Base-by-base conservation (phyloP, 2,888 invertebrate genomes). In the Leptinotarsa juncta region DNA sequence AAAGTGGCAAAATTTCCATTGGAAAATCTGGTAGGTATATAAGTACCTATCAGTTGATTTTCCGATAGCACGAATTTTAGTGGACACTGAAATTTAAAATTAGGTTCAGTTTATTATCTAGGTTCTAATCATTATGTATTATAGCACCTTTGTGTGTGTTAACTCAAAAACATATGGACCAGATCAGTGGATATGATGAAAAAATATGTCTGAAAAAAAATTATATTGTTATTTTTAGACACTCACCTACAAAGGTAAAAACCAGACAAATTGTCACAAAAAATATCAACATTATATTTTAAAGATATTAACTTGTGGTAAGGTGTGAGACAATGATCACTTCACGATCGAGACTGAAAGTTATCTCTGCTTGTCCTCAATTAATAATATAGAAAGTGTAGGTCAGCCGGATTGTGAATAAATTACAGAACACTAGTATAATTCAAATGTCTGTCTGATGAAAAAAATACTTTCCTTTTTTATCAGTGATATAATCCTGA, bases 321-420 rank as follows among this genome's bases (percentile, higher is more conserved):
- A 18, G 57, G 48, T 18, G 69, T 53, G 57, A 69, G 57, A 57
- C 32, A 48, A 57, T 42, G 23, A 55, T 42, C 69, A 69, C 57
- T 48, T 57, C 55, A 48, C 76, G 68, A 65, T 55, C 62, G 65
- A 73, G 57, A 73, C 76, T 76, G 76, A 76, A 76, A 76, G 76
- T 73, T 73, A 57, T 69, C 57, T 69, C 48, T 53, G 49, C 48
- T 48, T 69, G 69, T 69, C 69, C 69, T 55, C 69, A 69, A 57
- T 69, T 57, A 57, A 69, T 69, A 57, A 69, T 48, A 55, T 68
- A 68, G 68, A 69, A 69, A 69, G 69, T 69, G 42, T 69, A 42
- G 69, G 69, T 55, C 57, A 57, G 20, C 57, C 57, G 69, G 57
- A 48, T 26, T 10, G 55, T 69, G 49, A 55, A 69, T 69, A 57